These are phyloP conservation scores for Rhinoraja longicauda DNA, from an alignment of 2,797 vertebrate genomes.

Conservation along the genomic window DNA sequence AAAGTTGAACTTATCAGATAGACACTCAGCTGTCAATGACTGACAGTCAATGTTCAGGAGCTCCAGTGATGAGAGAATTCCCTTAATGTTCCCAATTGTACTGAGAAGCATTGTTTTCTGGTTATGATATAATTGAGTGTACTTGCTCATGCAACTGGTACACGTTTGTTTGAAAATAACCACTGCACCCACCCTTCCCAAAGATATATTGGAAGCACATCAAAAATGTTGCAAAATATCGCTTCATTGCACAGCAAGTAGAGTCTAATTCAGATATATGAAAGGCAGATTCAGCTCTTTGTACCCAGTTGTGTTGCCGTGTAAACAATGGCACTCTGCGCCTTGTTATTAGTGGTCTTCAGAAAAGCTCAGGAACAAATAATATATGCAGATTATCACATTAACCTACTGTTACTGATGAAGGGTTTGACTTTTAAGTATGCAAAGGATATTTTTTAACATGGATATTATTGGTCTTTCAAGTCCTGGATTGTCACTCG, in stretches of 20 bases:
- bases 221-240: background rate
- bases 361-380: background rate
- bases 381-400: background rate
- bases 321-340: background rate
- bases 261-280: background rate
- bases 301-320: background rate
- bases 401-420: background rate
- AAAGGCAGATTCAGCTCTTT: background rate
- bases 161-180: too few species aligned
- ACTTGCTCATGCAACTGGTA: too few species aligned
- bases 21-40: too few species aligned
- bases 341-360: background rate
- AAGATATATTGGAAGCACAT: too few species aligned
- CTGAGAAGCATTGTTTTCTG: too few species aligned
- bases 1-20: too few species aligned
- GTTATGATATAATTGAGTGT: too few species aligned
- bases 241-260: background rate
- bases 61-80: background rate
- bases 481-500: background rate
- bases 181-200: too few species aligned
- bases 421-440: background rate
- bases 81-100: too few species aligned
- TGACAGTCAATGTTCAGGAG: too few species aligned
- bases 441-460: too few species aligned
- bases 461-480: background rate